Evolutionary conservation across 2,888 invertebrate species (phyloP).

Genomic region (Flexamia atlantica): DNA sequence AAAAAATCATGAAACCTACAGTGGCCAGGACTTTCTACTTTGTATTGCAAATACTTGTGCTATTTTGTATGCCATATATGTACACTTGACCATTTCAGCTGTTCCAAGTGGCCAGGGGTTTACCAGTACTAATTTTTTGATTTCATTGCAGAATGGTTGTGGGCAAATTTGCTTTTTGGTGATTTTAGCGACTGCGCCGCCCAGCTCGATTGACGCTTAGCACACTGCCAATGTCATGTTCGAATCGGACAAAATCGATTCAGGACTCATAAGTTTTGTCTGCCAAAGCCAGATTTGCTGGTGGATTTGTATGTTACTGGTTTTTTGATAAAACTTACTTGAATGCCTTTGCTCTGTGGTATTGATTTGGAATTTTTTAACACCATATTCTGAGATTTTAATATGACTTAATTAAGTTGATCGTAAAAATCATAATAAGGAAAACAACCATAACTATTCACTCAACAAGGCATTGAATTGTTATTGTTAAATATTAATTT

Average conservation of each 20-base stretch:
- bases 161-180: slow-evolving; percentile 55
- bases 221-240: slow-evolving; percentile 44
- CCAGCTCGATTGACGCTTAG: slow-evolving; percentile 16
- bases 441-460: too few relatives aligned
- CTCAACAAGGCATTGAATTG: too few relatives aligned
- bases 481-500: too few relatives aligned
- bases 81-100: neutral
- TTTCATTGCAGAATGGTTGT: slow-evolving; percentile 55
- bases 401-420: neutral
- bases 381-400: neutral
- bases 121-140: slow-evolving; percentile 39
- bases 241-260: neutral
- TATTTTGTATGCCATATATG: too few relatives aligned
- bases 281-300: slow-evolving; percentile 16
- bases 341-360: slow-evolving; percentile 3
- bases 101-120: neutral
- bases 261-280: slow-evolving; percentile 11
- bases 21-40: too few relatives aligned
- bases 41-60: neutral
- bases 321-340: slow-evolving; percentile 8
- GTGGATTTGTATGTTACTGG: neutral
- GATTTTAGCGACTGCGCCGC: slow-evolving; percentile 35
- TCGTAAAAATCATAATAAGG: neutral
- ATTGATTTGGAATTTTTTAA: neutral
- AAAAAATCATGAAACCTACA: too few relatives aligned